Evolutionary conservation across 2,888 invertebrate species (phyloP).

Genomic region (Netelia virgata): DNA sequence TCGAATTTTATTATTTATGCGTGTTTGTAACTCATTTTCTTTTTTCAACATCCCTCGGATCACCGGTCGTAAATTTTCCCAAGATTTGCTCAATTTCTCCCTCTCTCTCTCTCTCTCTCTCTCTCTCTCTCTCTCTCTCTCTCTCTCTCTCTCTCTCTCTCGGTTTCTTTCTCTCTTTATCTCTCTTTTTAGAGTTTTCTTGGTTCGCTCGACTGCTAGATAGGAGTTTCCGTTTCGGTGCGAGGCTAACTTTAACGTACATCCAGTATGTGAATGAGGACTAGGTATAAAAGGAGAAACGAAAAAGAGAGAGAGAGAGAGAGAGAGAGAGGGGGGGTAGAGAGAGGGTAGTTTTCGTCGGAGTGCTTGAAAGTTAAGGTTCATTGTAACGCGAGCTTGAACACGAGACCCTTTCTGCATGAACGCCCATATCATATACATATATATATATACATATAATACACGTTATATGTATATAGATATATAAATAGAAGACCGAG

Average conservation of each 20-base stretch:
- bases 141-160: neutral
- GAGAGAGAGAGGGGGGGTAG: neutral
- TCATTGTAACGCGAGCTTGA: constrained; percentile 49
- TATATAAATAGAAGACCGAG: neutral
- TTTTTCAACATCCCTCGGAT: no score
- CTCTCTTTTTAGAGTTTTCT: neutral
- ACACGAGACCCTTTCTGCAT: constrained; percentile 42
- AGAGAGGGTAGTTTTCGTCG: neutral
- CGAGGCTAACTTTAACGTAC: neutral
- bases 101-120: no score
- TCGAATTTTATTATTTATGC: no score
- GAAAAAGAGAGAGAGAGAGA: neutral
- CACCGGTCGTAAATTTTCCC: no score
- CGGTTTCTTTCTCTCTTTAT: neutral
- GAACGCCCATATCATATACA: constrained; percentile 24
- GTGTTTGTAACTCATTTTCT: no score
- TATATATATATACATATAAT: neutral
- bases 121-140: neutral
- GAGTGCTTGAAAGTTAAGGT: constrained; percentile 52
- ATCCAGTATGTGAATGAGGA: neutral
- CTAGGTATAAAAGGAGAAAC: neutral
- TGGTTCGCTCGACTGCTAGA: neutral
- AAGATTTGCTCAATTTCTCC: no score
- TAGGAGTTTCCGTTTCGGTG: neutral
- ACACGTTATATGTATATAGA: neutral